Evolutionary conservation across 2,888 invertebrate genomes (phyloP).

Genomic region (Diarsia brunnea): DNA sequence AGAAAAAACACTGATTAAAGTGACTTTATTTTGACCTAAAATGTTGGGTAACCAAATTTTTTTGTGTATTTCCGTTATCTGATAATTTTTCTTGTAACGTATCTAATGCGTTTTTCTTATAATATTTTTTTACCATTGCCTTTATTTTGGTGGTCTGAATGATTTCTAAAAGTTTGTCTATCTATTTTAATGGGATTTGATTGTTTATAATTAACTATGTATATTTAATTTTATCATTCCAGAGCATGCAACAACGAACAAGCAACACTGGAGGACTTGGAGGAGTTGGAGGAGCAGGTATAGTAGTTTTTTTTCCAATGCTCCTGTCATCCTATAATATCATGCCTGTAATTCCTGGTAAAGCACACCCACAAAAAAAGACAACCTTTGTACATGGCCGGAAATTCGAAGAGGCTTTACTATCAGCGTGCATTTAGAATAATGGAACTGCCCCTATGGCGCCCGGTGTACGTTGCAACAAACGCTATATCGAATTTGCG

Average conservation of each 20-base stretch:
- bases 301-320: neutral
- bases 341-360: neutral
- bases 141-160: too few species aligned
- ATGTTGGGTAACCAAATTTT: too few species aligned
- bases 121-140: too few species aligned
- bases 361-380: too few species aligned
- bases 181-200: too few species aligned
- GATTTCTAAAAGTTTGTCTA: too few species aligned
- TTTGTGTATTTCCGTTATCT: too few species aligned
- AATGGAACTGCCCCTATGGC: neutral
- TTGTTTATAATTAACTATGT: too few species aligned
- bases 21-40: too few species aligned
- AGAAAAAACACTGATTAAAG: too few species aligned
- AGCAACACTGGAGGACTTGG: neutral
- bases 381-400: neutral
- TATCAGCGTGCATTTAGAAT: neutral
- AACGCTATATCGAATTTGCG: neutral
- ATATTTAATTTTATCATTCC: neutral
- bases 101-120: too few species aligned
- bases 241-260: neutral
- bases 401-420: neutral
- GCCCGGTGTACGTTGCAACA: neutral
- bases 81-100: too few species aligned
- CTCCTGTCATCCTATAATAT: neutral
- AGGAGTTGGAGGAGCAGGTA: neutral